Percentiles rank a stretch among this genome's conserved stretches.
phyloP scores from a whole-genome alignment of 1,140 invertebrate genomes.

The Pissodes strobi region DNA sequence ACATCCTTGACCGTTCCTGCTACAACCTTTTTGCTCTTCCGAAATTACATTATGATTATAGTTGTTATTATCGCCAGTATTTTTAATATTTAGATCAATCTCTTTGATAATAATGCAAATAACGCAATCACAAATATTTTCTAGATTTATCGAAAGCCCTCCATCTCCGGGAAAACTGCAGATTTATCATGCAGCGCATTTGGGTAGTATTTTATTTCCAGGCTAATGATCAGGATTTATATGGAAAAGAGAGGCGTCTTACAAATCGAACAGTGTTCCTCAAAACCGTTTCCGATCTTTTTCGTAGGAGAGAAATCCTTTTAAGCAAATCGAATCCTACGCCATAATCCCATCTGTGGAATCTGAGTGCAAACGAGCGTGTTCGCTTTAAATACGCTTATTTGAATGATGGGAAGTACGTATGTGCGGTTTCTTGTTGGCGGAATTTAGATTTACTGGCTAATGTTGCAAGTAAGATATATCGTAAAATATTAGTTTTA shows the following conservation, averaged over 20 bases:
- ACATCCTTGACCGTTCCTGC: too few species aligned
- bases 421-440: background rate
- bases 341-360: slow-evolving; percentile 23
- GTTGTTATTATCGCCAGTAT: too few species aligned
- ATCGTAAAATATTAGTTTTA: too few species aligned
- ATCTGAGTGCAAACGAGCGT: slow-evolving; percentile 30
- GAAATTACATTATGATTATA: too few species aligned
- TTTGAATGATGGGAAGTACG: slow-evolving; percentile 6
- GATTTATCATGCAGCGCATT: slow-evolving; percentile 9
- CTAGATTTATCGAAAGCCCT: too few species aligned
- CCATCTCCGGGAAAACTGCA: background rate
- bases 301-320: slow-evolving; percentile 16
- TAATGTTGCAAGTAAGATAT: too few species aligned
- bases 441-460: too few species aligned
- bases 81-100: too few species aligned
- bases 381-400: slow-evolving; percentile 33
- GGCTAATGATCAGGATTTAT: slow-evolving; percentile 25
- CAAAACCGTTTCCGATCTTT: slow-evolving; percentile 20
- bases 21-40: too few species aligned
- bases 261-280: slow-evolving; percentile 29
- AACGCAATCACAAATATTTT: too few species aligned
- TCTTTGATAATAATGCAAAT: too few species aligned
- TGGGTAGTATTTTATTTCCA: slow-evolving; percentile 19
- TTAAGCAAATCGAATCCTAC: slow-evolving; percentile 36
- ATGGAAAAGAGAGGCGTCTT: slow-evolving; percentile 17